A percentile compares a stretch with the other conserved stretches of the same genome.
These are phyloP conservation scores for Mycteria americana DNA, from an alignment of 2,797 vertebrate genomes.

Conservation along the genomic window DNA sequence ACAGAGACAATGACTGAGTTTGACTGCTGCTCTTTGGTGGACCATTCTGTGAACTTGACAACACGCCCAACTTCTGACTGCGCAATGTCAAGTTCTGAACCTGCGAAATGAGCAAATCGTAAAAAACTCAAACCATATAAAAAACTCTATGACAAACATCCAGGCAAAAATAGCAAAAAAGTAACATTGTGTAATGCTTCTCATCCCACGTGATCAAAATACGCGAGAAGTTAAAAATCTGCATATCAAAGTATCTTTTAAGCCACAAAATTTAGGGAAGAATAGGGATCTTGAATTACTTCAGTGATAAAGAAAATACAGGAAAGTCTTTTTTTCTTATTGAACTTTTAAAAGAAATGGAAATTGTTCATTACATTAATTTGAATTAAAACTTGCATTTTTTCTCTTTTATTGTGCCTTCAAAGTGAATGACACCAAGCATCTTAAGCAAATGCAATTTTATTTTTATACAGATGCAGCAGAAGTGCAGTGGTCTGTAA, in stretches of 20 bases:
- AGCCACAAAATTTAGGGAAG: background rate
- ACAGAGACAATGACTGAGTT: slow-evolving; percentile 79
- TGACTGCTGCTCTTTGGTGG: slow-evolving; percentile 84
- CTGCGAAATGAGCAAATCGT: slow-evolving; percentile 51
- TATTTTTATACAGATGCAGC: background rate
- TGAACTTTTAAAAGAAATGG: background rate
- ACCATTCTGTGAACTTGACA: slow-evolving; percentile 84
- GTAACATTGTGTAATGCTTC: background rate
- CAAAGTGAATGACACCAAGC: background rate
- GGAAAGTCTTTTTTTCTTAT: background rate
- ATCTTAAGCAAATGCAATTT: background rate
- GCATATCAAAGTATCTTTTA: background rate
- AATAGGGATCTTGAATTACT: background rate
- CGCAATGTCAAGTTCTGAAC: slow-evolving; percentile 88
- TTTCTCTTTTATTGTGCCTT: background rate
- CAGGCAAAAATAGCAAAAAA: background rate
- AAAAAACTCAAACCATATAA: background rate
- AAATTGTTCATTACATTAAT: background rate
- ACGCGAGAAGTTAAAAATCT: background rate
- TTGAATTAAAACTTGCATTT: background rate
- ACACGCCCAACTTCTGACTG: slow-evolving; percentile 83
- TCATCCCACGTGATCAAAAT: background rate
- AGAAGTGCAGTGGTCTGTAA: background rate
- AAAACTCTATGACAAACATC: background rate
- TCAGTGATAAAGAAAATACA: background rate